Base-by-base conservation (phyloP, 1,140 invertebrate species). In the Polyergus mexicanus region DNA sequence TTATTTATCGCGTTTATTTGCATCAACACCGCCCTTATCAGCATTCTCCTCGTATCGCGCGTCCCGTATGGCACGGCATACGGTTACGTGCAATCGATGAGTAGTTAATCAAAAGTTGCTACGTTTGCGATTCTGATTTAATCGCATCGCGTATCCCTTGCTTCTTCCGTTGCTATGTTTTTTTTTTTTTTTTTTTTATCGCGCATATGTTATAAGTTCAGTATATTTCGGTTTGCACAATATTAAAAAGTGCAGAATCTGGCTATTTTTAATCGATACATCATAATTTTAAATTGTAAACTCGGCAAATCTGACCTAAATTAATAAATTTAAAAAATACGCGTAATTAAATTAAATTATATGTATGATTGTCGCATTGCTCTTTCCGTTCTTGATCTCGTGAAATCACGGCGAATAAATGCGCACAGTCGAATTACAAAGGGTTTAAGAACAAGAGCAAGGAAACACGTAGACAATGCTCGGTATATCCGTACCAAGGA, bases 401-500 rank as follows among this genome's bases (percentile, higher is more conserved):
- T 3, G 44, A 65, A 32, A 16, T 56, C 5, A 41, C 38, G 58
- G 8, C 7, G 54, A 22, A 11, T n/a, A 80, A 54, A 85, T 22
- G 58, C 76, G 60, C 68, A 81, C 63, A 47, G 22, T 76, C 38
- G 69, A 74, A 69, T 89, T 89, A 62, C 75, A 10, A 35, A 60
- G 19, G 19, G 38, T 13, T 84, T 60, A 66, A 25, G 85, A 28
- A 68, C 72, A 63, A 72, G 75, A 86, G 56, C 66, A 11, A 58
- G 38, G 28, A 63, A 84, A 62, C 72, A 87, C 78, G 89, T 91
- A 89, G 89, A 91, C 89, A 90, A 92, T 92, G 78, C 84, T 62
- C 68, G 86, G 41, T 81, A 65, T 80, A 87, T 78, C 75, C 76
- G 76, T 78, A 58, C 38, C 89, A 66, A 85, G 81, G 86, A 89